Conservation (phyloP, 2,113 vertebrate genomes). For the Seriola dumerili region DNA sequence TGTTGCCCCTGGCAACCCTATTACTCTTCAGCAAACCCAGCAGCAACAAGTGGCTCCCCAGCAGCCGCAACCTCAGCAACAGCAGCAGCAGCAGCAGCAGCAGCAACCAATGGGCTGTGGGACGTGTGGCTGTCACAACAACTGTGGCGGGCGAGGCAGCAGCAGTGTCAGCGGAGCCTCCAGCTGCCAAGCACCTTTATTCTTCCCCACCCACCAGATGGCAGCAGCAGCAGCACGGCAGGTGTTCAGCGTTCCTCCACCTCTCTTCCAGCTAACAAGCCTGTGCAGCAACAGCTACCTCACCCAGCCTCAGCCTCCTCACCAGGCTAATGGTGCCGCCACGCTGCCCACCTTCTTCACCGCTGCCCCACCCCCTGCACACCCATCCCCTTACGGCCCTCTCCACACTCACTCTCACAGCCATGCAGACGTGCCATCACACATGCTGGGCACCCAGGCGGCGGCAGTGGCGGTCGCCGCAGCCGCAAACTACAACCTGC, state of each 20-base stretch:
- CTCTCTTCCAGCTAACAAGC: constrained; percentile 89
- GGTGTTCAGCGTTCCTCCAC: constrained; percentile 89
- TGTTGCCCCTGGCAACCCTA: constrained; percentile 67
- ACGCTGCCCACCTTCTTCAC: constrained; percentile 91
- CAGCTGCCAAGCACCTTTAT: constrained; percentile 85
- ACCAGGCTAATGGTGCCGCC: constrained; percentile 90
- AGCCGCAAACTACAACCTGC: constrained; percentile 87
- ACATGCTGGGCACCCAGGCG: constrained; percentile 91
- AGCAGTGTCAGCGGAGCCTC: neutral
- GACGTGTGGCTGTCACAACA: constrained; percentile 92
- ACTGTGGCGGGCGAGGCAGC: constrained; percentile 85
- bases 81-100: constrained; percentile 84
- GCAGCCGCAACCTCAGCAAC: constrained; percentile 82
- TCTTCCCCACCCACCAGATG: constrained; percentile 87
- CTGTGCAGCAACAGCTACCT: constrained; percentile 96
- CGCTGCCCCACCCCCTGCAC: constrained; percentile 85
- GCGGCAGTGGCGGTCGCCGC: constrained; percentile 54
- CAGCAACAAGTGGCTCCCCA: constrained; percentile 78
- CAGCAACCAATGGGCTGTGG: constrained; percentile 88
- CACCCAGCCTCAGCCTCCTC: constrained; percentile 92
- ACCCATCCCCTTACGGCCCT: constrained; percentile 82
- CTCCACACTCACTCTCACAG: constrained; percentile 85
- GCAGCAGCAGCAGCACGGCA: constrained; percentile 86
- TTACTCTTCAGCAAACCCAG: constrained; percentile 77
- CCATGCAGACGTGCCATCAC: constrained; percentile 81